Percentiles rank a stretch among this genome's conserved stretches.
Evolutionary conservation across 2,113 vertebrate genomes (phyloP).

Genomic region (Bujurquina vittata): DNA sequence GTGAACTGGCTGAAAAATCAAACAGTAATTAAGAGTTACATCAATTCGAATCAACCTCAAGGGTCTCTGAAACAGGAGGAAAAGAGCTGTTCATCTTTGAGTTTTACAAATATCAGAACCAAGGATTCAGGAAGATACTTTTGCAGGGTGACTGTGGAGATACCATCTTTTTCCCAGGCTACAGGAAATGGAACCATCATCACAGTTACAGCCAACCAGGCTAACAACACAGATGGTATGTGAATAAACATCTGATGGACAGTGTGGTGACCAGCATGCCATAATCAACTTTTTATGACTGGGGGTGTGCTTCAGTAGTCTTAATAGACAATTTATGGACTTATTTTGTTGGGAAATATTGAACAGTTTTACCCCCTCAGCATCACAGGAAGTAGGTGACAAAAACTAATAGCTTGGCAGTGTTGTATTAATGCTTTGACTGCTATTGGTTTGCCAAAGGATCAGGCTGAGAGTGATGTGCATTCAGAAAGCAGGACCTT

Average conservation of each 20-base stretch:
- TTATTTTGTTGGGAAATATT: too few species aligned
- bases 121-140: constrained; percentile 14
- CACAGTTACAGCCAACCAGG: neutral
- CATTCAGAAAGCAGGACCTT: neutral
- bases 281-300: accelerated
- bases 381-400: neutral
- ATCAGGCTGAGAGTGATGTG: too few species aligned
- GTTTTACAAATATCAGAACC: accelerated
- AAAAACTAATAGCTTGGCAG: neutral
- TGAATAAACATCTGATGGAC: neutral
- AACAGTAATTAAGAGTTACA: accelerated
- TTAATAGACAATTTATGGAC: neutral
- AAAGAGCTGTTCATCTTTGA: neutral
- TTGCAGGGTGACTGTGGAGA: neutral
- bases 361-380: too few species aligned
- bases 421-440: neutral
- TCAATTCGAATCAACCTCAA: accelerated
- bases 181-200: constrained; percentile 19
- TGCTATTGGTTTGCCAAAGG: too few species aligned
- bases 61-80: accelerated
- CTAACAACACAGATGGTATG: neutral
- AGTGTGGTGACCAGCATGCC: neutral
- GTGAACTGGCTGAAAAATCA: neutral
- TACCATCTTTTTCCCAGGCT: accelerated
- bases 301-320: accelerated